A percentile compares a stretch with the other conserved stretches of the same genome.
Evolutionary conservation across 35 echinoderm and acorn worm species (phyloP).

Genomic region (Heliocidaris erythrogramma): DNA sequence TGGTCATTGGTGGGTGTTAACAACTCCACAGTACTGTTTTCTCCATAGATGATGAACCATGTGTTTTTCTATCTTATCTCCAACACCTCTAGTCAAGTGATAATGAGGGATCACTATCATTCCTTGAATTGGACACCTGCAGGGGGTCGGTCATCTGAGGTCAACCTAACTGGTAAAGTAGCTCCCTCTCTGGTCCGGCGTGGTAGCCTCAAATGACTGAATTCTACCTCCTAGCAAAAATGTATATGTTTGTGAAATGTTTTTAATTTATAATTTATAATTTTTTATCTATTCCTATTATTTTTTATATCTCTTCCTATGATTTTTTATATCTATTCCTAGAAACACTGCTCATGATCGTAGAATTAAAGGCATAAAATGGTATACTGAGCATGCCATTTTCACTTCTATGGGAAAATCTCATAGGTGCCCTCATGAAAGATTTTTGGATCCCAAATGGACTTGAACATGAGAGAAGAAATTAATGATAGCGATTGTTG

Average conservation of each 20-base stretch:
- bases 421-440: background rate
- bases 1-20: too few relatives aligned
- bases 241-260: too few relatives aligned
- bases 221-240: too few relatives aligned
- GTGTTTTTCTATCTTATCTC: conserved; percentile 10
- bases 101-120: conserved; percentile 10
- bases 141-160: conserved; percentile 6
- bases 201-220: background rate
- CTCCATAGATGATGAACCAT: background rate
- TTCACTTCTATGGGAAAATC: background rate
- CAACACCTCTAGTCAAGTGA: background rate
- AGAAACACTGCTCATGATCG: too few relatives aligned
- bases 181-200: background rate
- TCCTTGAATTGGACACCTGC: background rate
- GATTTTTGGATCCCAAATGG: background rate
- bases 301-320: too few relatives aligned
- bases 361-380: too few relatives aligned
- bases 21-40: background rate
- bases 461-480: background rate
- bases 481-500: background rate
- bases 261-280: too few relatives aligned
- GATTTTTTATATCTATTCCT: too few relatives aligned
- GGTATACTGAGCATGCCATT: too few relatives aligned
- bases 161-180: background rate
- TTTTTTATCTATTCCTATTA: too few relatives aligned